Evolutionary conservation across 2,888 invertebrate species (phyloP).

Genomic region (Blomia tropicalis): DNA sequence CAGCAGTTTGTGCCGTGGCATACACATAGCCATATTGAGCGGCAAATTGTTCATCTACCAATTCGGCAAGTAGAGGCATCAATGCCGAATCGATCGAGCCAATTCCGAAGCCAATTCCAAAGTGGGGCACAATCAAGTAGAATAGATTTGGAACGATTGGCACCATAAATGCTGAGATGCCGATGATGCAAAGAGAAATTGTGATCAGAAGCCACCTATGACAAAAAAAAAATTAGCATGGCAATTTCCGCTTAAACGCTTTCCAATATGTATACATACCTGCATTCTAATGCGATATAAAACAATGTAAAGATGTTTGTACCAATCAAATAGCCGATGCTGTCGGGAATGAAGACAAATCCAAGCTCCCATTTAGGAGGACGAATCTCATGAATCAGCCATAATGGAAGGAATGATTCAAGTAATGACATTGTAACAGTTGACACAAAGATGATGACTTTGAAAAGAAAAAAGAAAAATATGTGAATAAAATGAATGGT

Average conservation of each 20-base stretch:
- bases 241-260: too few species aligned
- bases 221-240: not conserved
- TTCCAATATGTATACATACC: too few species aligned
- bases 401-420: slow-evolving; percentile 65
- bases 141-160: slow-evolving; percentile 48
- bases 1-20: slow-evolving; percentile 63
- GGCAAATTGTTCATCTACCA: slow-evolving; percentile 45
- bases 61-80: slow-evolving; percentile 56
- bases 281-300: not conserved
- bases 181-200: slow-evolving; percentile 40
- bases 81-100: slow-evolving; percentile 56
- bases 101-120: slow-evolving; percentile 60
- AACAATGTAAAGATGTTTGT: slow-evolving; percentile 54
- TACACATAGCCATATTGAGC: slow-evolving; percentile 63
- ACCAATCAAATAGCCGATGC: slow-evolving; percentile 62
- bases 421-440: slow-evolving; percentile 65
- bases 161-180: slow-evolving; percentile 47
- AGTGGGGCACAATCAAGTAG: slow-evolving; percentile 55
- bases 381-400: slow-evolving; percentile 50
- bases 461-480: slow-evolving; percentile 10
- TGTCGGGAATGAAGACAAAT: slow-evolving; percentile 64
- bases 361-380: slow-evolving; percentile 39
- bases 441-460: slow-evolving; percentile 54
- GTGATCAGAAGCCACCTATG: slow-evolving; percentile 47
- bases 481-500: not conserved